Conservation (phyloP, 2,113 vertebrate species). For the Irena cyanogastra region DNA sequence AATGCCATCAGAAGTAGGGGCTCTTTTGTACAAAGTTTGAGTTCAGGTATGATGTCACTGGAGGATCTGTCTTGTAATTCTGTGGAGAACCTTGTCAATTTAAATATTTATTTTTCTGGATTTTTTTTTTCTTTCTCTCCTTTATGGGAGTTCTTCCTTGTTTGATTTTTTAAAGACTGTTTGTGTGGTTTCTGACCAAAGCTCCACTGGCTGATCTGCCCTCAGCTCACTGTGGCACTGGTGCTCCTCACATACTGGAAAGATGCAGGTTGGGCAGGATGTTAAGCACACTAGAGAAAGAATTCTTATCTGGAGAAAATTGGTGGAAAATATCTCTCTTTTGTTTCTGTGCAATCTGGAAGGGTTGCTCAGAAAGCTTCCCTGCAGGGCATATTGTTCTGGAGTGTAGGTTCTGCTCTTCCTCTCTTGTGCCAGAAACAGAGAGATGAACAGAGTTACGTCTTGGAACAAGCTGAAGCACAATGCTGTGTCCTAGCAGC, state of each 20-base stretch:
- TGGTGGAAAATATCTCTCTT: conserved; percentile 60
- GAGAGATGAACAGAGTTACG: not conserved
- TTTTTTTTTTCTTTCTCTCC: not conserved
- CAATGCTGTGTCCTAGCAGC: not conserved
- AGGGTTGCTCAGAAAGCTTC: not conserved
- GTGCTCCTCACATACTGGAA: conserved; percentile 55
- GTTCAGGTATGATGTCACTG: not conserved
- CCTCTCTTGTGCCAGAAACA: not conserved
- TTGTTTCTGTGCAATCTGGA: conserved; percentile 56
- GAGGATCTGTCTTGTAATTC: not conserved
- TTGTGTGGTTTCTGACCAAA: not conserved
- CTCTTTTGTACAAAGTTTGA: not conserved
- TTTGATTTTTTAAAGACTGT: not conserved
- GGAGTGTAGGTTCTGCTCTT: not conserved
- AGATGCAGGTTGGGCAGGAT: conserved; percentile 38
- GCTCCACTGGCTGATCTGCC: not conserved
- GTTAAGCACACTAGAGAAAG: conserved; percentile 60
- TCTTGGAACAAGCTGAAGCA: not conserved
- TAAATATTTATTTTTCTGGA: not conserved
- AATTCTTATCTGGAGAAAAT: conserved; percentile 32
- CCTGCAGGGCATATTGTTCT: not conserved
- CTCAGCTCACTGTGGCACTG: conserved; percentile 53
- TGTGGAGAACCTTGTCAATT: not conserved
- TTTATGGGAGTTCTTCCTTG: not conserved
- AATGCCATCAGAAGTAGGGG: not conserved